phyloP scores from a whole-genome alignment of 2,113 vertebrate species.

The Elephas maximus region DNA sequence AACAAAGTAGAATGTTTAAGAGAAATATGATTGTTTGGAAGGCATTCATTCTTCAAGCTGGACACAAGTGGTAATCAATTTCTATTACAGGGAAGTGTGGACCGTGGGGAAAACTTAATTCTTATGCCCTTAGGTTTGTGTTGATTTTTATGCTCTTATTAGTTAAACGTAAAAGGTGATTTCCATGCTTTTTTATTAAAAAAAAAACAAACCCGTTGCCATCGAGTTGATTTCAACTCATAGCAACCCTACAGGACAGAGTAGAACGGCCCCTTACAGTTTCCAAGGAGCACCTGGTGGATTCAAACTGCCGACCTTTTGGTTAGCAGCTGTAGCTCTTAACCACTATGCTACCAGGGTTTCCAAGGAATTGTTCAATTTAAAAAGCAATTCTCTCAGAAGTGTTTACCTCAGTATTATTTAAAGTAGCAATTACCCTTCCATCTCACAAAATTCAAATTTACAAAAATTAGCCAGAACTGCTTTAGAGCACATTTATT shows the following conservation, averaged over 20 bases:
- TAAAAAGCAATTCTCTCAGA: slow-evolving; percentile 42
- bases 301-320: no score
- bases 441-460: slow-evolving; percentile 37
- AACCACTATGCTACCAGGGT: no score
- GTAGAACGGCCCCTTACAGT: no score
- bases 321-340: no score
- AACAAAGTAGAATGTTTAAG: not conserved
- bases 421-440: slow-evolving; percentile 24
- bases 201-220: no score
- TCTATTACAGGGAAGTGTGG: not conserved
- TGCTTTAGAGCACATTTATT: not conserved
- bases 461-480: not conserved
- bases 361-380: not conserved
- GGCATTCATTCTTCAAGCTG: not conserved
- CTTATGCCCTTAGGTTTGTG: not conserved
- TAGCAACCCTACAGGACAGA: no score
- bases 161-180: not conserved
- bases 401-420: not conserved
- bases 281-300: no score
- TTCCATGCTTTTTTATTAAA: not conserved
- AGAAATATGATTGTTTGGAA: not conserved
- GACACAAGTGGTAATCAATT: not conserved
- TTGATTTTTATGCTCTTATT: not conserved
- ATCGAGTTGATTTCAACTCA: no score
- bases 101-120: not conserved